Base-by-base conservation (phyloP, 2,797 vertebrate species). In the Poecilia wingei region DNA sequence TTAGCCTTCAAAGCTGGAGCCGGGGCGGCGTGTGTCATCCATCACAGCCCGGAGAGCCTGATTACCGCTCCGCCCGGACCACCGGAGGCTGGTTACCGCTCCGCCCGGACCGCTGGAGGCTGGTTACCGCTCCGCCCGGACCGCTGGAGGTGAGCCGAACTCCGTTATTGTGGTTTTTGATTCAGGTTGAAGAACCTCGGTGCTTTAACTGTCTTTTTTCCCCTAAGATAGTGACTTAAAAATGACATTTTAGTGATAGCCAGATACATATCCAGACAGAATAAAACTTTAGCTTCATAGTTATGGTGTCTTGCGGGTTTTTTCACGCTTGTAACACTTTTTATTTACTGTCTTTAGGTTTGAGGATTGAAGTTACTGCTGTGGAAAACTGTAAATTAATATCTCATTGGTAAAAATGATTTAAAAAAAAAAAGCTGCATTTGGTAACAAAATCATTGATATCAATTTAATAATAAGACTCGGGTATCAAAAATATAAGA, bases 111-210 rank as follows among this genome's bases (percentile, higher is more conserved):
- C 4, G 8, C 51, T 43, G 46, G 31, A 90, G 91, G 92, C n/a
- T n/a, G n/a, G n/a, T n/a, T n/a, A n/a, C n/a, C n/a, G n/a, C 6
- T 41, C 39, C 47, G 47, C 47, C 47, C 49, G 61, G 6, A 31
- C 74, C 4, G 8, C 51, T 43, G 46, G 31, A 90, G 91, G 92
- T 92, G 84, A 89, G 72, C 12, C 0, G 0, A 1, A 25, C 18
- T 74, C 10, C 16, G 13, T 36, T 45, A 55, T 0, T 0, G 28
- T 16, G n/a, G 3, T 18, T 46, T n/a, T 59, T 31, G 14, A 16
- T 2, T 59, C 28, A 36, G 59, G 59, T 16, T 33, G n/a, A 18
- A 64, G 61, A 39, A 39, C 6, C 13, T 0, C 57, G 55, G 7
- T 28, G 59, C 16, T 4, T 16, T 33, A 55, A n/a, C 13, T 6